Percentiles rank a stretch among this genome's conserved stretches.
Conservation (phyloP, 2,113 vertebrate genomes). For the Catharus minimus region DNA sequence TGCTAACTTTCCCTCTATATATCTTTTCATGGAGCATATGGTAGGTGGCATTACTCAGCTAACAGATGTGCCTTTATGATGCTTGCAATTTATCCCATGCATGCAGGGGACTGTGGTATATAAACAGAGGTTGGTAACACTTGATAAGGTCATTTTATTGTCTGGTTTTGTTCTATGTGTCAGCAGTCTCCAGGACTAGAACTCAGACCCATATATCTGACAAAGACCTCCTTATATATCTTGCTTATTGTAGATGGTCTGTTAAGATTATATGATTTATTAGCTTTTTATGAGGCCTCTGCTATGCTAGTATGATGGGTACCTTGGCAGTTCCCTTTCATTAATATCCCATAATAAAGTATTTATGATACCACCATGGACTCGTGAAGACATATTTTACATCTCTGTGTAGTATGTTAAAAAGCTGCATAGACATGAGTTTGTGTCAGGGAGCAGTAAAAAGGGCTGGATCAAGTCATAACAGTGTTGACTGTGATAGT, state of each 20-base stretch:
- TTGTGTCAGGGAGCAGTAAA: constrained; percentile 27
- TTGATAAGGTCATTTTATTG: constrained; percentile 53
- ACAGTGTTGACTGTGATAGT: neutral
- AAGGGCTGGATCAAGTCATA: constrained; percentile 1
- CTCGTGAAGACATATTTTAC: constrained; percentile 58
- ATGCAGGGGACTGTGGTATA: constrained; percentile 5
- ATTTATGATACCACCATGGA: constrained; percentile 65
- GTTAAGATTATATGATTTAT: constrained; percentile 60
- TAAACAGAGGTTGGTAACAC: constrained; percentile 34
- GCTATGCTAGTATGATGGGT: constrained; percentile 24
- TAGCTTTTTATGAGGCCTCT: constrained; percentile 51
- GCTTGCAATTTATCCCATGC: constrained; percentile 4
- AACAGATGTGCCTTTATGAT: constrained; percentile 56
- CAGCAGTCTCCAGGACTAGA: constrained; percentile 30
- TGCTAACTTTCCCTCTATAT: neutral
- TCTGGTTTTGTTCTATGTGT: constrained; percentile 49
- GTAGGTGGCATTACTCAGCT: constrained; percentile 31
- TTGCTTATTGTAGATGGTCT: constrained; percentile 48
- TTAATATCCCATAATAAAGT: constrained; percentile 71
- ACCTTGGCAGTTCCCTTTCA: constrained; percentile 57
- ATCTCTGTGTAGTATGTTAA: constrained; percentile 35
- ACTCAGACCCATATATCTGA: constrained; percentile 47
- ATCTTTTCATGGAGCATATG: constrained; percentile 35
- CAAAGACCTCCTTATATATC: constrained; percentile 41
- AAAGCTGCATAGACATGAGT: constrained; percentile 9